Base-by-base conservation (phyloP, 2,113 vertebrate genomes). In the Perca fluviatilis region DNA sequence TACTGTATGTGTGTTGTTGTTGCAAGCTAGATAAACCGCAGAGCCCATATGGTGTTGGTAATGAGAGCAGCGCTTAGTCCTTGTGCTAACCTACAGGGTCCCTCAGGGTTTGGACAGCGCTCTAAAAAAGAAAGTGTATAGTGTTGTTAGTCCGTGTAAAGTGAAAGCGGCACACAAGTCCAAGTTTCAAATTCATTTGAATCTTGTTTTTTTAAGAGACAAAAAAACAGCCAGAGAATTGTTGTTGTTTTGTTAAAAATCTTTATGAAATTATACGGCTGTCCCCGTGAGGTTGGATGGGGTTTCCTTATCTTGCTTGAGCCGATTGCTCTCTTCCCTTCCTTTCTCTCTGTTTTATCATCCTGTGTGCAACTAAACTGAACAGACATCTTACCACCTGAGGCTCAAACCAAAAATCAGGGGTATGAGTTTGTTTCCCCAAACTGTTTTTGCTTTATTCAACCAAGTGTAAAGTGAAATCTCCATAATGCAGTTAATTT, bases 31-130 rank as follows among this genome's bases (percentile, higher is more conserved):
- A 77, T 80, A 46, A 80, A 86, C 73, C 76, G 73, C 60, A 51
- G 66, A 80, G 67, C 71, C 74, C 86, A 75, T 87, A 87, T 80
- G 77, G 88, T 65, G 77, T 7, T 74, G 82, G 80, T 91, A 89
- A 88, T 88, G 90, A 88, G 84, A 82, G 85, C 54, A 46, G 61
- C 65, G 65, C 36, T 68, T 65, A 86, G 86, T 88, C 85, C 77
- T 86, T 87, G 88, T 76, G 80, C 81, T 86, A 71, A 89, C 87
- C 88, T 84, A 63, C 87, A 74, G 73, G 62, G 15, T 72, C 81
- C 86, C 83, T 84, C 65, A 27, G 79, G 88, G 65, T 50, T 47
- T 6, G 58, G 74, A 71, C 73, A 7, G 47, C 1, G 47, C 70
- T 78, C 19, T 18, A 15, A 63, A 25, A 40, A 11, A 65, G 30